A percentile compares a stretch with the other conserved stretches of the same genome.
Conservation (phyloP, 2,113 vertebrate species). For the Cryptomyrus ogoouensis region DNA sequence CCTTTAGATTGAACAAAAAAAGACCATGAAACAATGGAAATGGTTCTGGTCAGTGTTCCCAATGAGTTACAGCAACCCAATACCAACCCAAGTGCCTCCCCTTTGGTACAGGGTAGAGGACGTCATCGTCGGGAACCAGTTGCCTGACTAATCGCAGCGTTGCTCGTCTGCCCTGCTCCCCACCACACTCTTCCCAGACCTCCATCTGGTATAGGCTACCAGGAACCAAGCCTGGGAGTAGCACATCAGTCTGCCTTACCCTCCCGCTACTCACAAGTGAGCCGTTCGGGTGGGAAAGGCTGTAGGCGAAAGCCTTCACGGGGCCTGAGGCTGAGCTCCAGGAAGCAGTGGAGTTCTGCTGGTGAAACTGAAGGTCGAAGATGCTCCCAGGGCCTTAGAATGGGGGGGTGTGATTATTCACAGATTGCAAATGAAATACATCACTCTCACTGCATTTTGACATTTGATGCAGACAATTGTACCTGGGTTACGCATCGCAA, state of each 20-base stretch:
- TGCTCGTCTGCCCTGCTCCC: constrained; percentile 20
- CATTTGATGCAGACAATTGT: background rate
- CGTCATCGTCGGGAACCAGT: background rate
- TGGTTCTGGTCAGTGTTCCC: background rate
- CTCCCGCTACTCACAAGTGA: constrained; percentile 24
- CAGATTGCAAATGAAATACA: background rate
- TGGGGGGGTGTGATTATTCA: background rate
- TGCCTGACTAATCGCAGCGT: constrained; percentile 30
- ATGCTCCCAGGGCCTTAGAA: constrained; percentile 41
- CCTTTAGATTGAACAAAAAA: background rate
- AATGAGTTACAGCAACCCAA: background rate
- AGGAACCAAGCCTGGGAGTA: constrained; percentile 25
- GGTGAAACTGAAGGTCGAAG: constrained; percentile 42
- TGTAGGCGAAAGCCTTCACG: constrained; percentile 33
- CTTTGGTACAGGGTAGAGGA: background rate
- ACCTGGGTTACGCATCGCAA: background rate
- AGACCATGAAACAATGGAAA: background rate
- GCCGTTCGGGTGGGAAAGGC: constrained; percentile 39
- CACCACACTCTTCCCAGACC: constrained; percentile 50
- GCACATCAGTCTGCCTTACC: constrained; percentile 20
- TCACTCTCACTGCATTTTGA: background rate
- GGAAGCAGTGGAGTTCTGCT: constrained; percentile 33
- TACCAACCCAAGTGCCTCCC: background rate
- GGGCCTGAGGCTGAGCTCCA: constrained; percentile 32
- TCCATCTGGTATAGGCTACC: constrained; percentile 43